These are phyloP conservation scores for Cheilosia soror DNA, from an alignment of 2,888 invertebrate genomes.

Conservation along the genomic window DNA sequence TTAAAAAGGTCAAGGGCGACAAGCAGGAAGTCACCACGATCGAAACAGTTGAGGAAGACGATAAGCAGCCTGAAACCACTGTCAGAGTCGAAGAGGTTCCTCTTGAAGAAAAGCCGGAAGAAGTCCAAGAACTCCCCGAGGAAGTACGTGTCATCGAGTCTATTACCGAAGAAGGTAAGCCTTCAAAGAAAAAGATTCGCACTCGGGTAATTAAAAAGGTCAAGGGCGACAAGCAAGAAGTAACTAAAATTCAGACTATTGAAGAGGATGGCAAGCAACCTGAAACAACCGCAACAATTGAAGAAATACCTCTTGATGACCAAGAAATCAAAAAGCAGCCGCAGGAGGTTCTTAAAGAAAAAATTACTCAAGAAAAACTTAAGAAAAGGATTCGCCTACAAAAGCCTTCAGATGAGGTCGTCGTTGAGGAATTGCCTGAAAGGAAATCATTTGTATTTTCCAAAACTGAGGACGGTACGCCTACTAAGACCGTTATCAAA, in stretches of 20 bases:
- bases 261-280: constrained; percentile 56
- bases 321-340: constrained; percentile 63
- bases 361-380: constrained; percentile 74
- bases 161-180: constrained; percentile 31
- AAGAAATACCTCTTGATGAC: constrained; percentile 71
- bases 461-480: constrained; percentile 83
- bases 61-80: constrained; percentile 33
- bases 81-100: constrained; percentile 32
- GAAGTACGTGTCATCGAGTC: constrained; percentile 29
- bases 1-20: constrained; percentile 39
- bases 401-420: constrained; percentile 79
- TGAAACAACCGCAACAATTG: constrained; percentile 50
- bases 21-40: constrained; percentile 42
- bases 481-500: constrained; percentile 82
- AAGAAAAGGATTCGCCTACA: constrained; percentile 79
- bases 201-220: constrained; percentile 48
- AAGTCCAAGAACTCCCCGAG: constrained; percentile 27
- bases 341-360: constrained; percentile 60
- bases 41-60: constrained; percentile 38
- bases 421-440: constrained; percentile 81
- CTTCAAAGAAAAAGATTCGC: constrained; percentile 37
- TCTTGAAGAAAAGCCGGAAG: constrained; percentile 16
- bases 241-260: constrained; percentile 56
- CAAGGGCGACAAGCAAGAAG: constrained; percentile 59
- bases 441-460: constrained; percentile 81